phyloP scores from a whole-genome alignment of 2,113 vertebrate species.

The Silurus glanis region DNA sequence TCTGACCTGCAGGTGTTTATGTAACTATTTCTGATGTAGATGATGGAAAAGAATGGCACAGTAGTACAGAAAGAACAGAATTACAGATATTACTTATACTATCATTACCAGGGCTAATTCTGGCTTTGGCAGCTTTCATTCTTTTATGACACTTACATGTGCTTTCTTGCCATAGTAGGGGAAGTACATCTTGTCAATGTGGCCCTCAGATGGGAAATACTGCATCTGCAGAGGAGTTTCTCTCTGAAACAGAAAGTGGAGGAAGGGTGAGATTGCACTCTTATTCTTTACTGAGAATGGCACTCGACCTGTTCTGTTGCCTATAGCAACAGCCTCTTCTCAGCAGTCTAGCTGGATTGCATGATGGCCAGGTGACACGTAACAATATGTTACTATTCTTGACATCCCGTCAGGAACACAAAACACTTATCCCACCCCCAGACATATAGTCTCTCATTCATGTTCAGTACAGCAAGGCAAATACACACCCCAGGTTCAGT shows the following conservation, averaged over 20 bases:
- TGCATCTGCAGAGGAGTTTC: conserved; percentile 67
- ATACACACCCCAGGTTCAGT: background rate
- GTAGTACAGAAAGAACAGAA: background rate
- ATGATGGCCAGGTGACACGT: conserved; percentile 18
- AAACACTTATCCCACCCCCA: background rate
- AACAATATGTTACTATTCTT: conserved; percentile 15
- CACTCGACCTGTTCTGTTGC: conserved; percentile 30
- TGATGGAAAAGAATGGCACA: background rate
- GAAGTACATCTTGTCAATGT: conserved; percentile 88
- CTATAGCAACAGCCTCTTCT: conserved; percentile 40
- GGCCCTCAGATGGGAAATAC: conserved; percentile 77
- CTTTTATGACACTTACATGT: conserved; percentile 80
- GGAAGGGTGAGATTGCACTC: conserved; percentile 12
- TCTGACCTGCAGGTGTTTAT: background rate
- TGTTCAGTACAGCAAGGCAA: background rate
- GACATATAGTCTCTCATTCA: background rate
- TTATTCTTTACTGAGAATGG: background rate
- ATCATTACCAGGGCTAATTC: background rate
- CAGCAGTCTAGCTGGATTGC: conserved; percentile 14
- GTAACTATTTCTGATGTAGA: background rate
- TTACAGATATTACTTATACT: background rate
- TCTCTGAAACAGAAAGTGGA: conserved; percentile 66
- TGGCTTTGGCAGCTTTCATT: background rate
- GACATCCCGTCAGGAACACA: background rate
- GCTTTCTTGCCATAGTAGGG: conserved; percentile 90